Conservation (phyloP, 2,797 vertebrate species). For the Oryzias dopingdopingensis region DNA sequence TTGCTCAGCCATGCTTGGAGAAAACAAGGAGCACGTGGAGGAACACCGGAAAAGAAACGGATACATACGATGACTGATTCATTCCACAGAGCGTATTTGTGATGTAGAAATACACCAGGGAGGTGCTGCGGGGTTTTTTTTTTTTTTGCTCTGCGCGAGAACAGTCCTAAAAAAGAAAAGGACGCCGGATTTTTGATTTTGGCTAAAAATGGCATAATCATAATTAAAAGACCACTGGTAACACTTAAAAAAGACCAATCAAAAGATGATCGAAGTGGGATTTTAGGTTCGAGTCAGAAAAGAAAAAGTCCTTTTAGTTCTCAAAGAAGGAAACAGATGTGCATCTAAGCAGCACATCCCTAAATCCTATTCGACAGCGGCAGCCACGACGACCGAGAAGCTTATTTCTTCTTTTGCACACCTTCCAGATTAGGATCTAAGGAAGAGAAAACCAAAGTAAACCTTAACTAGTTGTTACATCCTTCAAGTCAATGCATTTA, state of each 20-base stretch:
- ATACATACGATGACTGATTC: constrained; percentile 16
- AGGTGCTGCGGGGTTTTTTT: too few species aligned
- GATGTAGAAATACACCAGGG: too few species aligned
- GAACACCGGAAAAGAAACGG: background rate
- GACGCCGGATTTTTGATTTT: too few species aligned
- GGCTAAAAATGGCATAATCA: too few species aligned
- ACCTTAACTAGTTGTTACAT: background rate
- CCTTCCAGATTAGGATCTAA: background rate
- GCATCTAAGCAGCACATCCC: constrained; percentile 50
- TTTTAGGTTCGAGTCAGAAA: background rate
- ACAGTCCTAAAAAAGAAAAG: too few species aligned
- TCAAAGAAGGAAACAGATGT: constrained; percentile 51
- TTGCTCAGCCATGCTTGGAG: constrained; percentile 30
- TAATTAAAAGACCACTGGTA: too few species aligned
- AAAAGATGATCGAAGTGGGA: background rate
- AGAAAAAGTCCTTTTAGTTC: background rate
- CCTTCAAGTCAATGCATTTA: background rate
- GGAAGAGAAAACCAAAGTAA: background rate
- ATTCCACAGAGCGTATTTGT: background rate
- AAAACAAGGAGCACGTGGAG: constrained; percentile 15
- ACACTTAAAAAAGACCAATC: too few species aligned
- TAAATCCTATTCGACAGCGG: constrained; percentile 72
- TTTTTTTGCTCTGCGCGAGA: too few species aligned
- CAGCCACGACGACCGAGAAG: constrained; percentile 61
- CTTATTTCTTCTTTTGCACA: background rate